phyloP scores from a whole-genome alignment of 2,888 invertebrate species.

The Philonicus albiceps region DNA sequence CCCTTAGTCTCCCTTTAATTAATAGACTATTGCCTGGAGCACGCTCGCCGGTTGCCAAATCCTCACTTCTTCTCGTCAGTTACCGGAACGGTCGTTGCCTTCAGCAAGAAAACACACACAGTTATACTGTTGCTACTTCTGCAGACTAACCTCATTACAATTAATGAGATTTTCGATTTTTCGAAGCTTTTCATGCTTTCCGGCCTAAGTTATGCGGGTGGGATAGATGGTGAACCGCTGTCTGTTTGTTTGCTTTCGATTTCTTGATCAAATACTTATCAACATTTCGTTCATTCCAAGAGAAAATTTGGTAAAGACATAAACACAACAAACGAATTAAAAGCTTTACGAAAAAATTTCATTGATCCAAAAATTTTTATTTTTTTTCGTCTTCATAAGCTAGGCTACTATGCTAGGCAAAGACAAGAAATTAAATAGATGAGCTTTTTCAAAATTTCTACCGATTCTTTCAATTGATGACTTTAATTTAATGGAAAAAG shows the following conservation, averaged over 20 bases:
- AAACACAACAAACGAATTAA: background rate
- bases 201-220: background rate
- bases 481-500: too few relatives aligned
- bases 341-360: background rate
- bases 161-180: background rate
- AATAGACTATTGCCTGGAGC: background rate
- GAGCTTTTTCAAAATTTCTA: too few relatives aligned
- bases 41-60: background rate
- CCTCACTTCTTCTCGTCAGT: background rate
- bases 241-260: background rate
- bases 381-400: background rate
- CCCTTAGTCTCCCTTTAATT: slow-evolving; percentile 14
- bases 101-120: background rate
- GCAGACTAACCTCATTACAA: background rate
- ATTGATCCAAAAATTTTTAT: background rate
- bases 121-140: background rate
- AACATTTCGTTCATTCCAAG: background rate
- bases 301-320: background rate
- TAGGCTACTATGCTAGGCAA: too few relatives aligned
- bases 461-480: too few relatives aligned
- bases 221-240: background rate
- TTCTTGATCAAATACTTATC: background rate
- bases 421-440: too few relatives aligned
- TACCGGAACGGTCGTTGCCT: background rate
- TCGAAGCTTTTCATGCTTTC: background rate